Evolutionary conservation across 2,888 invertebrate genomes (phyloP), one percentile per base, ranked within the genome.

Genomic region (Pollenia labialis): DNA sequence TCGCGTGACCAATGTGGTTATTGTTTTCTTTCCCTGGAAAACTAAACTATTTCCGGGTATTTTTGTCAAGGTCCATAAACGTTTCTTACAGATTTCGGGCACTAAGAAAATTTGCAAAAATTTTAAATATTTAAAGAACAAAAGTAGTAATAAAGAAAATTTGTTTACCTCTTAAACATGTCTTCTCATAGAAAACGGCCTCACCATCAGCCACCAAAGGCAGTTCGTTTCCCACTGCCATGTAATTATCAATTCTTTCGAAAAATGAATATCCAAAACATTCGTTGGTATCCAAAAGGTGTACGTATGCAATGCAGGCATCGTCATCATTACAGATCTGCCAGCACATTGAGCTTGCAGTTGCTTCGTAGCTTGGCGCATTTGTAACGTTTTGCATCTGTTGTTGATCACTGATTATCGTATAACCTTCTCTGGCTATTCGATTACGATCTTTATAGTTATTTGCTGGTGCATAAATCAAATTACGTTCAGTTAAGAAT

Each of bases 1-100:
- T 88, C 96, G 94, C 48, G 95, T 96, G 85, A 95, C 93, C 89
- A 95, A 94, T 52, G 94, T 94, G 2, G 95, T 92, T 82, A 96
- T 93, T 89, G 95, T 95, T 88, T 95, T 94, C 74, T 95, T 94
- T 86, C 95, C 95, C 88, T 96, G 95, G 14, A 96, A 95, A 79
- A 96, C 95, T 89, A 98, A 93, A 89, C 96, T 95, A 89, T 96
- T 96, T 12, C 97, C 97, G 11, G 96, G 96, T 74, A 96, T 96
- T 89, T 95, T 95, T 90, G 97, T 97, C 72, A 97, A 94, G 44
- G 95, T 94, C 97, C 97, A 98, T 89, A 95, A 94, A 82, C 95
- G 95, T 10, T 93, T 92, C 69, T 94, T 93, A 91, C 96, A 96
- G 60, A 89, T 91, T 42, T 90, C 89, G 62, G 95, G 94, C 89